Base-by-base conservation (phyloP, 2,888 invertebrate genomes). In the Ophion slaviceki region DNA sequence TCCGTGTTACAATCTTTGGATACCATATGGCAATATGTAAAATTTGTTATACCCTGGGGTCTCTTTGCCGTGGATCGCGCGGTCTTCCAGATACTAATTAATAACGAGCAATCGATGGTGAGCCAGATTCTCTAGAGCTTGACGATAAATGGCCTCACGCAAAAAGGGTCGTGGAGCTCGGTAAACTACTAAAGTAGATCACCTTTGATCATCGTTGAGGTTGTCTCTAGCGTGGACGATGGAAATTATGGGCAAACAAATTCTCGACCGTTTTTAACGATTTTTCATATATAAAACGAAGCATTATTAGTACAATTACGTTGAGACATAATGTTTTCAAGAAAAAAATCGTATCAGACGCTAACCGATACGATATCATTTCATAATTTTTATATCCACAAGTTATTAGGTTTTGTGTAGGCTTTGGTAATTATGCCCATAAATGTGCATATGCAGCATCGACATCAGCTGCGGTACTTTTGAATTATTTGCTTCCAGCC, bases 41-140 rank as follows among this genome's bases (percentile, higher is more conserved):
- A 53, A 53, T 53, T 53, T 53, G 53, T 53, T 14, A 53, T 17
- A 53, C 53, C 53, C 53, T 17, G 17, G 17, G 53, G 53, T 53
- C 53, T 53, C 53, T 14, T 53, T 53, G 53, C 53, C 4, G 14
- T 53, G 53, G 53, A 53, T 17, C 17, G 53, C 17, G 53, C 53
- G 53, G 53, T 53, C 53, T 53, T 53, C 17, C 14, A 53, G 53
- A 14, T 53, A 14, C 53, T 53, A 53, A 53, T 53, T 53, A 53
- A 53, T 53, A 53, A 53, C 53, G 53, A 53, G 53, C 53, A 53
- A 53, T 53, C 53, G 53, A 53, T 53, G 53, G 53, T 53, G 53
- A 53, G 53, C 53, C 53, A 53, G 53, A 17, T 53, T 53, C 53
- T 17, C 53, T 53, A 53, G 14, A 53, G 53, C 53, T 53, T 17